Percentiles rank a stretch among this genome's conserved stretches.
Evolutionary conservation across 1,140 invertebrate genomes (phyloP).

Genomic region (Cydia pomonella): DNA sequence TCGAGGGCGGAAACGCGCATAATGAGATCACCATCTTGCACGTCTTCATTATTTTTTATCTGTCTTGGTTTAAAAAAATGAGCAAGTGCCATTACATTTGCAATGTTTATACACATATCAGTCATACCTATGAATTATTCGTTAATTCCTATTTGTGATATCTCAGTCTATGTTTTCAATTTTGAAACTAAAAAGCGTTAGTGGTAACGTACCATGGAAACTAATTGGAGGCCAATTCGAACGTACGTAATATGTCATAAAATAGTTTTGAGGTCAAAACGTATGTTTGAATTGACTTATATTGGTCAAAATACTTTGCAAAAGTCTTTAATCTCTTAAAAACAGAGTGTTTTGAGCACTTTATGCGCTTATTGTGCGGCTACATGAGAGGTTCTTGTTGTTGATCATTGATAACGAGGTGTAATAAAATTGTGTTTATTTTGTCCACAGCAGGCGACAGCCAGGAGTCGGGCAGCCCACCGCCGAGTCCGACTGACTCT

Average conservation of each 20-base stretch:
- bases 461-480: slow-evolving; percentile 73
- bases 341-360: too few relatives aligned
- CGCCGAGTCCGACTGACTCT: slow-evolving; percentile 69
- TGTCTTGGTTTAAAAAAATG: slow-evolving; percentile 47
- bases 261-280: too few relatives aligned
- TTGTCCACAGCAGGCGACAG: slow-evolving; percentile 73
- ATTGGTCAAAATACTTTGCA: too few relatives aligned
- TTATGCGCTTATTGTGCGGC: neutral
- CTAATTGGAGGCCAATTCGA: too few relatives aligned
- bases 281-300: too few relatives aligned
- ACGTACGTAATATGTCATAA: too few relatives aligned
- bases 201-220: too few relatives aligned
- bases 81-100: slow-evolving; percentile 11
- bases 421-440: slow-evolving; percentile 42
- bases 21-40: slow-evolving; percentile 74
- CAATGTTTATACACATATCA: neutral
- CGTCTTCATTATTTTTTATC: slow-evolving; percentile 66
- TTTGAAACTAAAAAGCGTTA: too few relatives aligned
- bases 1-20: slow-evolving; percentile 70
- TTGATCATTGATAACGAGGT: slow-evolving; percentile 25
- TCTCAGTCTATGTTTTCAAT: too few relatives aligned
- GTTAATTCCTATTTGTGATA: too few relatives aligned
- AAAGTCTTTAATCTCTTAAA: too few relatives aligned
- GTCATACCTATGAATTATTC: too few relatives aligned
- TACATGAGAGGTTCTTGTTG: slow-evolving; percentile 48